Evolutionary conservation across 2,888 invertebrate genomes (phyloP).

Genomic region (Synergus laeviventris): DNA sequence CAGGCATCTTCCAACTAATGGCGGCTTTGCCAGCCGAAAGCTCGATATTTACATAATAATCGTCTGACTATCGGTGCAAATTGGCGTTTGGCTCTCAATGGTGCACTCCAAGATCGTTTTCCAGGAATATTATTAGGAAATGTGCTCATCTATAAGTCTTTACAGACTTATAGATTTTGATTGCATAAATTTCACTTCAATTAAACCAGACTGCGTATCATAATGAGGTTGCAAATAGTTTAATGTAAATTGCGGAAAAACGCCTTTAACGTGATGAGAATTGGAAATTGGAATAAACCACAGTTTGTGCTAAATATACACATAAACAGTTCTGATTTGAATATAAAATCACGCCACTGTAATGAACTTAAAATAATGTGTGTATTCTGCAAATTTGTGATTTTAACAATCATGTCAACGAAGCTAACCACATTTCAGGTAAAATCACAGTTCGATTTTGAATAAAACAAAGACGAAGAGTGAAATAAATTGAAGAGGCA

Average conservation of each 20-base stretch:
- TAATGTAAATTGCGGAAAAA: background rate
- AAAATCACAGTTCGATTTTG: background rate
- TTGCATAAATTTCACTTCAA: background rate
- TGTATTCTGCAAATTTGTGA: conserved; percentile 1
- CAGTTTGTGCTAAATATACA: background rate
- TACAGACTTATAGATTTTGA: background rate
- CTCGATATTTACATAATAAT: conserved; percentile 51
- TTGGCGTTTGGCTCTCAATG: conserved; percentile 49
- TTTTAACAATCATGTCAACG: conserved; percentile 1
- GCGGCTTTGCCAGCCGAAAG: conserved; percentile 46
- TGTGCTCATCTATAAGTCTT: background rate
- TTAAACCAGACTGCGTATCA: background rate
- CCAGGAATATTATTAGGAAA: conserved; percentile 8
- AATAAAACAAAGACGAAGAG: no score
- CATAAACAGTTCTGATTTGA: background rate
- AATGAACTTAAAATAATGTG: conserved; percentile 7
- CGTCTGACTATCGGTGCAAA: conserved; percentile 49
- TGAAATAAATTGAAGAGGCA: background rate
- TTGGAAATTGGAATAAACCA: background rate
- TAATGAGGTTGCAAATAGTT: background rate
- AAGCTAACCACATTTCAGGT: background rate
- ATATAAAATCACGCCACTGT: conserved; percentile 2
- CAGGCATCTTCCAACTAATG: conserved; percentile 48
- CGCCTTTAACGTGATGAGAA: background rate
- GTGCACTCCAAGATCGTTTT: conserved; percentile 44